Percentiles rank a stretch among this genome's conserved stretches.
These are phyloP conservation scores for Pissodes strobi DNA, from an alignment of 1,140 invertebrate species.

Conservation along the genomic window DNA sequence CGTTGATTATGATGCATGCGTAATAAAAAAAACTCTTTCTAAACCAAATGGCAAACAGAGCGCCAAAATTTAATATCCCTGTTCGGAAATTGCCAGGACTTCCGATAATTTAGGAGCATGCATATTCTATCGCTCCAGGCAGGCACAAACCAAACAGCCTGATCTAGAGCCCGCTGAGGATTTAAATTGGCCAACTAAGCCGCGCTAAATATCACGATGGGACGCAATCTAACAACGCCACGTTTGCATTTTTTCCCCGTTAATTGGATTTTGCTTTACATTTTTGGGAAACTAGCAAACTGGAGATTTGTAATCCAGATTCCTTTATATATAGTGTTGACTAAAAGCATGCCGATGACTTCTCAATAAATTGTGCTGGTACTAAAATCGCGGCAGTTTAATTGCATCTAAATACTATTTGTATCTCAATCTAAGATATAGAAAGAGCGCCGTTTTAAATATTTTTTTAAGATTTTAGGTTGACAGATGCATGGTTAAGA, in stretches of 20 bases:
- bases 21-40: no score
- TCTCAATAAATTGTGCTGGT: no score
- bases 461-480: no score
- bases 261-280: constrained; percentile 22
- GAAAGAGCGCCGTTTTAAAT: no score
- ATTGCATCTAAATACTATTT: no score
- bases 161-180: constrained; percentile 50
- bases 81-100: constrained; percentile 48
- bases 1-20: no score
- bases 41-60: neutral
- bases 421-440: no score
- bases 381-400: no score
- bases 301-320: neutral
- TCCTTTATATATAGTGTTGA: no score
- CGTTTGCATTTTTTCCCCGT: constrained; percentile 31
- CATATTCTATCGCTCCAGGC: constrained; percentile 52
- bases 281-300: neutral
- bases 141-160: constrained; percentile 50
- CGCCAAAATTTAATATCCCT: constrained; percentile 5
- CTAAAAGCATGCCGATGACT: no score
- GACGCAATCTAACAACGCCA: constrained; percentile 15
- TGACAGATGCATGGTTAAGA: no score
- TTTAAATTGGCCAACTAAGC: constrained; percentile 52
- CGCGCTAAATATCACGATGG: constrained; percentile 40
- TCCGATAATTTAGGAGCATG: constrained; percentile 53